Evolutionary conservation across 2,113 vertebrate species (phyloP), one percentile per base, ranked within the genome.

Genomic region (Pollachius pollachius): DNA sequence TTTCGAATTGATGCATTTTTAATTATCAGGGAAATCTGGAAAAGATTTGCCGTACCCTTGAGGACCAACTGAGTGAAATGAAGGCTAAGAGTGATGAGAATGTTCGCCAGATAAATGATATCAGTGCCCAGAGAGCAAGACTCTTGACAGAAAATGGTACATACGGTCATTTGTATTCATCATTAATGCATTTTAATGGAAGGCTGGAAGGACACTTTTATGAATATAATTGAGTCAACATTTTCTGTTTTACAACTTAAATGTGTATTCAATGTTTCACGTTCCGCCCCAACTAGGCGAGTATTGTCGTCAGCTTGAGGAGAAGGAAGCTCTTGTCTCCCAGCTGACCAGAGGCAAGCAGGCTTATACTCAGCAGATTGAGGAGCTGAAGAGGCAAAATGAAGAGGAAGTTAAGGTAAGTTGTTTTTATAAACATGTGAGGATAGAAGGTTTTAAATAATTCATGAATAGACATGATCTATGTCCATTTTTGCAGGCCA

Each of bases 291-390:
- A 12, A 48, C n/a, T n/a, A 57, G 54, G 54, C 13, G 54, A 57
- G 54, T 57, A n/a, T 57, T 15, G 54, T 2, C 54, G 54, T 57
- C 54, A 57, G 54, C 54, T 57, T 57, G 54, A 57, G 54, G 54
- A 61, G 59, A 61, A 61, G 18, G 59, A 61, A 23, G 59, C 59
- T 25, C 59, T 61, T 8, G 59, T 61, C 19, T 61, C 59, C 9
- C 59, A 61, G 59, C 59, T 61, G 59, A 61, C 59, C 59, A 61
- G 59, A 61, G 21, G 21, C 2, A 23, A 61, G 54, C 54, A 57
- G 16, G 54, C 54, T 16, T 61, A 23, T 13, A 23, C 18, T 19
- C 59, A 61, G 18, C 18, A 23, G n/a, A 13, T 23, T 61, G 21
- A 23, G 5, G 59, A 19, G 18, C 59, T 61, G 7, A 21, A 61